Evolutionary conservation across 1,140 invertebrate species (phyloP).

Genomic region (Drosophila pallidifrons): DNA sequence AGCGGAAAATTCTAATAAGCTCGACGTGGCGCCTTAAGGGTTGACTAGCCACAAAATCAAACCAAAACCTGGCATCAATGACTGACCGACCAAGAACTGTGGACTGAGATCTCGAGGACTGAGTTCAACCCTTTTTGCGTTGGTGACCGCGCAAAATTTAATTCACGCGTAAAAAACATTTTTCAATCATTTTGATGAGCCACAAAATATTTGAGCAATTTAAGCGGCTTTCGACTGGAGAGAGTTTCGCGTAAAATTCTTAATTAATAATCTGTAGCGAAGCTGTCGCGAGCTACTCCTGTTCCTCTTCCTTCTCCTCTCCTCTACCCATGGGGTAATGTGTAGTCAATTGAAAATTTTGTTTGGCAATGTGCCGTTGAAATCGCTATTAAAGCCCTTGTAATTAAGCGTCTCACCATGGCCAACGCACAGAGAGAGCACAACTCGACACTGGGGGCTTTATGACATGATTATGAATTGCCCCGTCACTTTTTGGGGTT

Average conservation of each 20-base stretch:
- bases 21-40: slow-evolving; percentile 38
- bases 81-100: slow-evolving; percentile 14
- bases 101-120: slow-evolving; percentile 10
- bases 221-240: slow-evolving; percentile 65
- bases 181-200: slow-evolving; percentile 82
- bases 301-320: background rate
- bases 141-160: slow-evolving; percentile 73
- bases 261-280: slow-evolving; percentile 79
- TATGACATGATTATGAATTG: slow-evolving; percentile 83
- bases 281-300: slow-evolving; percentile 29
- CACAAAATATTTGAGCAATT: slow-evolving; percentile 77
- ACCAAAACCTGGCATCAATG: slow-evolving; percentile 35
- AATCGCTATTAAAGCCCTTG: slow-evolving; percentile 81
- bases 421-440: slow-evolving; percentile 12
- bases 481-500: slow-evolving; percentile 57
- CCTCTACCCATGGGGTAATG: slow-evolving; percentile 32
- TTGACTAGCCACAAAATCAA: slow-evolving; percentile 51
- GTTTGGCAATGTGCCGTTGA: slow-evolving; percentile 80
- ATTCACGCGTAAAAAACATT: slow-evolving; percentile 79
- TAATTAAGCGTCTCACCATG: slow-evolving; percentile 74
- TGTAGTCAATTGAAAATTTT: slow-evolving; percentile 82
- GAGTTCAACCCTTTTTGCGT: slow-evolving; percentile 56
- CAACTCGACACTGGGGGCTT: slow-evolving; percentile 35
- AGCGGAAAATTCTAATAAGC: slow-evolving; percentile 83
- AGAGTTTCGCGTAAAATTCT: slow-evolving; percentile 72